These are phyloP conservation scores for Lutraria lutraria DNA, from an alignment of 2,888 invertebrate genomes.

Conservation along the genomic window DNA sequence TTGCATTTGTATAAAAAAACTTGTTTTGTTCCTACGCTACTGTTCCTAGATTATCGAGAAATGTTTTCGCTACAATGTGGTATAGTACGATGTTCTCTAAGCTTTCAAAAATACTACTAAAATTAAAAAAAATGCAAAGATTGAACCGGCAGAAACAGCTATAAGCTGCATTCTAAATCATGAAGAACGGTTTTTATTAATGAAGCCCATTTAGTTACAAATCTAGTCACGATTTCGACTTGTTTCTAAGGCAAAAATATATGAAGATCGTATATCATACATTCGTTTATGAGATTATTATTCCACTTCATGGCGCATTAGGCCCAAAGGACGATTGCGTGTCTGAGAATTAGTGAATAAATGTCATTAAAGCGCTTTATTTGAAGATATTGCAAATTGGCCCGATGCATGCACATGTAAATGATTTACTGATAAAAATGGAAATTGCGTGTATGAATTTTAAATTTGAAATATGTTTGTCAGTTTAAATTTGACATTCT, in stretches of 20 bases:
- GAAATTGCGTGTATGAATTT: background rate
- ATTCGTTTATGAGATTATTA: background rate
- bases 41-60: slow-evolving; percentile 16
- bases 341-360: background rate
- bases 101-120: background rate
- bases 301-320: background rate
- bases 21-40: background rate
- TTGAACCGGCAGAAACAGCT: background rate
- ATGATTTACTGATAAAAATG: background rate
- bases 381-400: background rate
- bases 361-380: background rate
- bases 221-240: background rate
- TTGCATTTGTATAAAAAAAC: background rate
- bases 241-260: background rate
- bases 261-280: background rate
- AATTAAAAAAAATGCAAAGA: background rate
- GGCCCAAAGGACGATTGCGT: background rate
- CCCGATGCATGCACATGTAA: background rate
- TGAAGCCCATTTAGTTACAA: background rate
- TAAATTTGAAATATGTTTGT: background rate
- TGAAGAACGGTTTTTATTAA: background rate
- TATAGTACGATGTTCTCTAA: background rate
- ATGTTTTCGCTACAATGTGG: background rate
- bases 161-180: background rate
- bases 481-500: background rate